Base-by-base conservation (phyloP, 2,797 vertebrate genomes). In the Diplodus puntazzo region DNA sequence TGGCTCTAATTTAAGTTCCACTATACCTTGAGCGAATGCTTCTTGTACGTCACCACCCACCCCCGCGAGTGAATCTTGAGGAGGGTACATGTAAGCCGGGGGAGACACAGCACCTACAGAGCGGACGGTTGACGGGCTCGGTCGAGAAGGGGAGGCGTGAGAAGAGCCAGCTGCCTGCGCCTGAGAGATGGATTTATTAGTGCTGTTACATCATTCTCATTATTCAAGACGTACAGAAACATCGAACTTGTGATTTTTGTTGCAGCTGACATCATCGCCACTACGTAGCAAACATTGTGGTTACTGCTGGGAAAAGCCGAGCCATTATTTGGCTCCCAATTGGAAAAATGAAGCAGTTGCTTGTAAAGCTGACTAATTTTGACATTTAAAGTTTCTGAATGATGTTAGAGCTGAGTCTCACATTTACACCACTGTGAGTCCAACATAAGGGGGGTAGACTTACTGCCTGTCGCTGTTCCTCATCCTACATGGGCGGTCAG, bases 391-490 rank as follows among this genome's bases (percentile, higher is more conserved):
- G 34, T 73, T 52, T 45, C 20, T 43, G 77, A 11, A 34, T 43
- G 39, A 59, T 11, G 58, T 64, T 6, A 42, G 25, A 20, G 20
- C 20, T 55, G 42, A 66, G 61, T 65, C 25, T 18, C 30, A 73
- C 52, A 68, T 69, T 81, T 21, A 60, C 57, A 45, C 43, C 50
- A 62, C 11, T 9, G 13, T 34, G 39, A 73, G 69, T 76, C 61
- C 67, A 64, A 71, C 30, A 62, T 34, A 63, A 48, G 11, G 20
- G 68, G 27, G 52, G 80, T 49, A 75, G 87, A 99, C 98, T 99
- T 98, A 99, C 98, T 95, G 98, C 97, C 96, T 99, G 98, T 76
- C 97, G 98, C 89, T 98, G 98, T 67, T 99, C 98, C 94, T 99
- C 98, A 83, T 99, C 98, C 98, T 99, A 75, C 89, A 42, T 84